Conservation (phyloP, 2,888 invertebrate species). For the Epinotia ramella region DNA sequence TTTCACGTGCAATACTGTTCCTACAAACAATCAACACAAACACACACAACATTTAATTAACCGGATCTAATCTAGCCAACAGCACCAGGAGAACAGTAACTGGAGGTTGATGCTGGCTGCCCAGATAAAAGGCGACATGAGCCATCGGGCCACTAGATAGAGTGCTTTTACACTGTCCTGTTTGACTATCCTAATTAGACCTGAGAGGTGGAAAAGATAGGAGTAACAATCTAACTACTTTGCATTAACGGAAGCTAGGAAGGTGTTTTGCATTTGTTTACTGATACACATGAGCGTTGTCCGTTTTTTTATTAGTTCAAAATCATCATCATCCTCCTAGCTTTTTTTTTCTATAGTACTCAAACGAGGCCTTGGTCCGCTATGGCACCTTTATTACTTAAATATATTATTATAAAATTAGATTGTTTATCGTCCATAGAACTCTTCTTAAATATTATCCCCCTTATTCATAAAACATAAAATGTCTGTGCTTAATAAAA, state of each 20-base stretch:
- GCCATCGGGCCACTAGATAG: conserved; percentile 43
- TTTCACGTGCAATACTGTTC: conserved; percentile 26
- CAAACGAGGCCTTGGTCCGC: too few species aligned
- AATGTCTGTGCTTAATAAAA: too few species aligned
- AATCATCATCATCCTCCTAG: too few species aligned
- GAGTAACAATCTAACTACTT: not conserved
- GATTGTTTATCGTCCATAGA: not conserved
- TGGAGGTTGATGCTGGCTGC: conserved; percentile 41
- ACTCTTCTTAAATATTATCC: not conserved
- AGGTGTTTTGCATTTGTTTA: not conserved
- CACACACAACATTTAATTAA: conserved; percentile 43
- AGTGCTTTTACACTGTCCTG: conserved; percentile 26
- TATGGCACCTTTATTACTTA: too few species aligned
- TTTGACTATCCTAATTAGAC: conserved; percentile 23
- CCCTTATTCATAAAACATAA: too few species aligned
- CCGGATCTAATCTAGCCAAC: conserved; percentile 39
- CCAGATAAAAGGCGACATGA: conserved; percentile 42
- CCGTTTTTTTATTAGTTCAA: too few species aligned
- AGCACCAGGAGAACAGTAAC: conserved; percentile 34
- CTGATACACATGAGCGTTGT: not conserved
- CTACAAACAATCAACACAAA: conserved; percentile 31
- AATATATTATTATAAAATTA: too few species aligned
- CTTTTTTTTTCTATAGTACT: too few species aligned
- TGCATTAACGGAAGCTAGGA: not conserved
- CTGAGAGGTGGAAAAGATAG: conserved; percentile 15